These are phyloP conservation scores for Alca torda DNA, from an alignment of 2,797 vertebrate genomes.

Conservation along the genomic window DNA sequence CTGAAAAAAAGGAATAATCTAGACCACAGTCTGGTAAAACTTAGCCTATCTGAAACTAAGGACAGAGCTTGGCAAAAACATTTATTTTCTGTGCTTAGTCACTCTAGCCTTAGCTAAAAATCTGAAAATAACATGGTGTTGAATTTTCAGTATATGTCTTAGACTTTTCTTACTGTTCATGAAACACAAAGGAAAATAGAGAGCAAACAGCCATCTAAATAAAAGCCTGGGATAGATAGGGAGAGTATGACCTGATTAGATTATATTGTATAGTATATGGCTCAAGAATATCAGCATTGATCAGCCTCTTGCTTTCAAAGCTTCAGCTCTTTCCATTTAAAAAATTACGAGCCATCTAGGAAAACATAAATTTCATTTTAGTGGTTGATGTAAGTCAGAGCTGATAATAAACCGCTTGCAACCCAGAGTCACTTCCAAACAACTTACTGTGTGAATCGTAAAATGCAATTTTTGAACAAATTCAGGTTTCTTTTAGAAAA, in stretches of 20 bases:
- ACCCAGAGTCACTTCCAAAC: not conserved
- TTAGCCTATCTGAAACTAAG: not conserved
- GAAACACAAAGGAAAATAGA: not conserved
- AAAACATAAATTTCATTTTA: not conserved
- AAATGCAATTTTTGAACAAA: not conserved
- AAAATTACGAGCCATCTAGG: not conserved
- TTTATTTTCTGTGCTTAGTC: not conserved
- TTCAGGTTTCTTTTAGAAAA: slow-evolving; percentile 78
- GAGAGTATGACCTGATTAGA: not conserved
- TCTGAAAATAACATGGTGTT: not conserved
- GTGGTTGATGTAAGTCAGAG: not conserved
- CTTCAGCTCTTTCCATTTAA: not conserved
- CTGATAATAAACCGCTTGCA: not conserved
- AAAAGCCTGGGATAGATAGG: not conserved
- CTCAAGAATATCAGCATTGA: not conserved
- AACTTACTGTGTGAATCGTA: not conserved
- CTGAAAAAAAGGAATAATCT: not conserved
- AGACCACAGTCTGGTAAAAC: not conserved
- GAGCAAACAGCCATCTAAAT: not conserved
- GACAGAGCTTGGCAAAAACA: not conserved
- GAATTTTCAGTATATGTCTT: not conserved
- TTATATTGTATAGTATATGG: not conserved
- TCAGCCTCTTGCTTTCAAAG: not conserved
- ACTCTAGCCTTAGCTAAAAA: not conserved
- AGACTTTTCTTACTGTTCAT: not conserved